phyloP scores from a whole-genome alignment of 2,797 vertebrate species.

The Paguma larvata region DNA sequence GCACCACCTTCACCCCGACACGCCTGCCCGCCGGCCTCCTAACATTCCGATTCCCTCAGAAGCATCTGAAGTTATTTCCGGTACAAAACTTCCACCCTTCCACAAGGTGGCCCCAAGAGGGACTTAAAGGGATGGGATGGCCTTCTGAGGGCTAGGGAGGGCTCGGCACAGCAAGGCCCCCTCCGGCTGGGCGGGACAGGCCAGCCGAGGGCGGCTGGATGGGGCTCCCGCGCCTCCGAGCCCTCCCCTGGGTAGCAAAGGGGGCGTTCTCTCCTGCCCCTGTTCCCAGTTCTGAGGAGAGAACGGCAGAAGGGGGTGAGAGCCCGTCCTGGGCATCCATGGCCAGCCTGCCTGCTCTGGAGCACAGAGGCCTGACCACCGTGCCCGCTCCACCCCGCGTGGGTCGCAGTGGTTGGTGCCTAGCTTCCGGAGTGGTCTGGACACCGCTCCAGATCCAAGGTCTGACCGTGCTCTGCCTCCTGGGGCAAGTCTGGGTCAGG shows the following conservation, averaged over 20 bases:
- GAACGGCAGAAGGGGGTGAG: neutral
- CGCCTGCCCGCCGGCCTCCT: constrained; percentile 81
- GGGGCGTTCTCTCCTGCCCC: neutral
- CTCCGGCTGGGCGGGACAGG: neutral
- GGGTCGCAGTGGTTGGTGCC: neutral
- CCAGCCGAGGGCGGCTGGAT: neutral
- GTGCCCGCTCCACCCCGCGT: neutral
- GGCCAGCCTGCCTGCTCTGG: neutral
- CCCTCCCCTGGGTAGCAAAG: neutral
- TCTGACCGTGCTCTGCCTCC: neutral
- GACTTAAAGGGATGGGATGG: constrained; percentile 59
- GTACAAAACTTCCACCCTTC: constrained; percentile 81
- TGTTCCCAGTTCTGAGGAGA: neutral
- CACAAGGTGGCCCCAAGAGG: constrained; percentile 74
- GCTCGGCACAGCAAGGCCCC: neutral
- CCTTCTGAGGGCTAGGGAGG: neutral
- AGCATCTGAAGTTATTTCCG: constrained; percentile 81
- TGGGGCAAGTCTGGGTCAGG: neutral
- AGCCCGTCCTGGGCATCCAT: neutral
- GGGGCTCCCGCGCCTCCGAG: neutral
- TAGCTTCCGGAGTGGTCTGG: neutral
- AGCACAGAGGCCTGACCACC: neutral
- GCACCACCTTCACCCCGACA: constrained; percentile 54
- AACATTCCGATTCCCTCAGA: constrained; percentile 86
- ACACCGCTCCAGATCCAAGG: neutral